Conservation (phyloP, 1,140 invertebrate species). For the Papilio aristodemus region DNA sequence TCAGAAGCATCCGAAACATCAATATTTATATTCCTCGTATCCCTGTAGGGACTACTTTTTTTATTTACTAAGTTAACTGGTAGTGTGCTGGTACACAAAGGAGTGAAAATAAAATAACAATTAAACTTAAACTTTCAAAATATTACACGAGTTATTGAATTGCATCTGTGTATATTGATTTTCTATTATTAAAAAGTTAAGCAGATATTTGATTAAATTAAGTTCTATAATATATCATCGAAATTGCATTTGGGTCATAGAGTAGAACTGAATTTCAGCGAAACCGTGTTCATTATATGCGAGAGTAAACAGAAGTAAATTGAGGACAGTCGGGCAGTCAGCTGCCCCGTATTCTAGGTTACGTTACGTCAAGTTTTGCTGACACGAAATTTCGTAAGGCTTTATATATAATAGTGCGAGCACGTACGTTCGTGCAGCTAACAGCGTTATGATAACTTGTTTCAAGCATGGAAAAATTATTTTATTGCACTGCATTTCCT, state of each 20-base stretch:
- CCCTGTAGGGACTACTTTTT: too few species aligned
- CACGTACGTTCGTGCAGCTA: constrained; percentile 32
- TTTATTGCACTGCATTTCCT: constrained; percentile 33
- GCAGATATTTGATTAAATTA: background rate
- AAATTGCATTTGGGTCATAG: constrained; percentile 13
- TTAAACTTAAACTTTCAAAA: too few species aligned
- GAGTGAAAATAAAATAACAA: too few species aligned
- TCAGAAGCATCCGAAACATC: too few species aligned
- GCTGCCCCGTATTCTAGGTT: constrained; percentile 30
- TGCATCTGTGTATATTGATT: too few species aligned
- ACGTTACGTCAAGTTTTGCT: constrained; percentile 30
- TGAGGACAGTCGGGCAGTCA: constrained; percentile 31
- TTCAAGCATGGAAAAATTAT: constrained; percentile 31
- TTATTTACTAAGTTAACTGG: too few species aligned
- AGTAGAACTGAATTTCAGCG: constrained; percentile 22
- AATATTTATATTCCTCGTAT: too few species aligned
- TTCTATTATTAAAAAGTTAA: too few species aligned
- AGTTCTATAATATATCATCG: constrained; percentile 14
- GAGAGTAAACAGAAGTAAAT: constrained; percentile 34
- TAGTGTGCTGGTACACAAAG: too few species aligned
- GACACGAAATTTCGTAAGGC: constrained; percentile 31
- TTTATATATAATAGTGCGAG: constrained; percentile 17
- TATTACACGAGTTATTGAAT: too few species aligned
- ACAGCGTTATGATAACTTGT: constrained; percentile 32
- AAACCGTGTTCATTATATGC: constrained; percentile 28